Evolutionary conservation across 1,140 invertebrate species (phyloP).

Genomic region (Trachymyrmex cornetzi): DNA sequence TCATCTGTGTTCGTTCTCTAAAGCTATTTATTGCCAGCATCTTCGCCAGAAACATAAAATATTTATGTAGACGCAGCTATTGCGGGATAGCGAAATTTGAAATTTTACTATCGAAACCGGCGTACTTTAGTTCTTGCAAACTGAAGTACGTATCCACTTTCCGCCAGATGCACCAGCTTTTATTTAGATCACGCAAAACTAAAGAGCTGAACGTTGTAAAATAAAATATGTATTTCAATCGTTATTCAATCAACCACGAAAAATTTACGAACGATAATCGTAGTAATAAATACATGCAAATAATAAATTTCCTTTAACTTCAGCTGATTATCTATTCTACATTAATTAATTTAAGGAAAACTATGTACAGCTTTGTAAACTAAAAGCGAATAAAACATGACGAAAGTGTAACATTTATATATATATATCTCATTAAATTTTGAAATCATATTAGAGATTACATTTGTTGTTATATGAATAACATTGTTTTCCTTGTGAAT

Average conservation of each 20-base stretch:
- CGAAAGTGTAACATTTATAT: background rate
- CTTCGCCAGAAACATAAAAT: conserved; percentile 66
- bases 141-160: conserved; percentile 57
- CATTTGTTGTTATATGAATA: background rate
- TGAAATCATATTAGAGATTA: background rate
- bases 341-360: background rate
- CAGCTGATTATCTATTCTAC: background rate
- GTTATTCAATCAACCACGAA: background rate
- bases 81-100: conserved; percentile 69
- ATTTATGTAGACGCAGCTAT: conserved; percentile 69
- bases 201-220: background rate
- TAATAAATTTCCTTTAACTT: background rate
- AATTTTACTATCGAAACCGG: conserved; percentile 66
- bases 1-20: background rate
- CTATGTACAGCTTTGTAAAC: background rate
- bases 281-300: background rate
- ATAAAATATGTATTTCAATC: conserved; percentile 4
- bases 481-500: conserved; percentile 15
- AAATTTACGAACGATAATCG: background rate
- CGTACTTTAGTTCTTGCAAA: conserved; percentile 41
- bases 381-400: background rate
- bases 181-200: conserved; percentile 17
- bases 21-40: conserved; percentile 32
- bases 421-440: conserved; percentile 11
- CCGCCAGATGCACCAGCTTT: conserved; percentile 36